phyloP scores from a whole-genome alignment of 2,113 vertebrate species.

The Phrynocephalus versicolor region DNA sequence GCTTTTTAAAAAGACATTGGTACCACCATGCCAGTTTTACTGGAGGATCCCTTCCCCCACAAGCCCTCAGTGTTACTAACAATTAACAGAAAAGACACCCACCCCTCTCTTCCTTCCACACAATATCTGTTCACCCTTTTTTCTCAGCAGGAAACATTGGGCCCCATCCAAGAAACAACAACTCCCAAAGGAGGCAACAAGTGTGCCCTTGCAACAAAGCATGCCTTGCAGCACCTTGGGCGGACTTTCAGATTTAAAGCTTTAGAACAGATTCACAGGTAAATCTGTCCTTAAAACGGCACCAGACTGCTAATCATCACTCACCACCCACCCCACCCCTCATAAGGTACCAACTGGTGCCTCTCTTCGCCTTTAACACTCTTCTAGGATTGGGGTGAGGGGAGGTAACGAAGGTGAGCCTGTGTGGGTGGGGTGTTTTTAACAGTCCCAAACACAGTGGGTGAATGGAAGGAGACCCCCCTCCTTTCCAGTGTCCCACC shows the following conservation, averaged over 20 bases:
- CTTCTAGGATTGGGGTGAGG: too few species aligned
- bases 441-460: neutral
- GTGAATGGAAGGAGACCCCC: too few species aligned
- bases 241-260: neutral
- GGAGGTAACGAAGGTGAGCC: neutral
- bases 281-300: neutral
- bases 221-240: neutral
- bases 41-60: neutral
- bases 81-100: neutral
- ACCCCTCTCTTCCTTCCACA: neutral
- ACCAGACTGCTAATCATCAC: neutral
- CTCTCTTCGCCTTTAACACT: neutral
- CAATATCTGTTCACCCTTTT: neutral
- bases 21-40: neutral
- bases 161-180: neutral
- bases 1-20: neutral
- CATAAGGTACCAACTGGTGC: conserved; percentile 6
- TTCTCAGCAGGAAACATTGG: neutral
- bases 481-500: neutral
- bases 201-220: neutral
- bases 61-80: neutral
- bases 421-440: neutral
- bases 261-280: neutral
- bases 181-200: neutral
- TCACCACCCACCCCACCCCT: neutral